Evolutionary conservation across 2,888 invertebrate species (phyloP), one percentile per base, ranked within the genome.

Genomic region (Nomada flava): DNA sequence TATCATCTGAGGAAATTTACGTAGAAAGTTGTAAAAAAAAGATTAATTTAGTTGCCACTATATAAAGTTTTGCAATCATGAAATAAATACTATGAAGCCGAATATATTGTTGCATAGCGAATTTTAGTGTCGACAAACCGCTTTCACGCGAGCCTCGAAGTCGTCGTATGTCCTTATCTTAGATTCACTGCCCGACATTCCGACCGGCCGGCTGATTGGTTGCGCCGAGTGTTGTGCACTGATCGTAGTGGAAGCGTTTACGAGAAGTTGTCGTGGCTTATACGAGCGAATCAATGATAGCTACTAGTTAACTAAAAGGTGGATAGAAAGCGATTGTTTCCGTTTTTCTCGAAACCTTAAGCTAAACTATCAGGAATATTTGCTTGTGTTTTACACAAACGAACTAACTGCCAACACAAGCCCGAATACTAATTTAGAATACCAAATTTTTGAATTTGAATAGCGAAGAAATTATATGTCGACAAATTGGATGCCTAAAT

Each of bases 211-310:
- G 76, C 79, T 83, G 86, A 85, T 88, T 85, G 86, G 86, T 78
- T 86, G 84, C 80, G 83, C 67, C 82, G 80, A 74, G 79, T 85
- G 82, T 82, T 79, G 84, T 79, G 84, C 86, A 84, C 89, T 82
- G 81, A 85, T 85, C 86, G 85, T 78, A 82, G 82, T 86, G 84
- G 82, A 79, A 84, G 74, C 82, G 79, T 77, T 83, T 79, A 89
- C 77, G 82, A 82, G 77, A 82, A 87, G 83, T 85, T 82, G 86
- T 86, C 80, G 79, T 75, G 76, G 83, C 76, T 76, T 77, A 82
- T 86, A 88, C 83, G 83, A 87, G 77, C 83, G 86, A 85, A 90
- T 90, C 90, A 88, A 90, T 90, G 88, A 80, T 81, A 86, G 68
- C 62, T 75, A 60, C 72, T 53, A 79, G 59, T 78, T 76, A 78